Conservation (phyloP, 1,140 invertebrate species). For the Mactra quadrangularis region DNA sequence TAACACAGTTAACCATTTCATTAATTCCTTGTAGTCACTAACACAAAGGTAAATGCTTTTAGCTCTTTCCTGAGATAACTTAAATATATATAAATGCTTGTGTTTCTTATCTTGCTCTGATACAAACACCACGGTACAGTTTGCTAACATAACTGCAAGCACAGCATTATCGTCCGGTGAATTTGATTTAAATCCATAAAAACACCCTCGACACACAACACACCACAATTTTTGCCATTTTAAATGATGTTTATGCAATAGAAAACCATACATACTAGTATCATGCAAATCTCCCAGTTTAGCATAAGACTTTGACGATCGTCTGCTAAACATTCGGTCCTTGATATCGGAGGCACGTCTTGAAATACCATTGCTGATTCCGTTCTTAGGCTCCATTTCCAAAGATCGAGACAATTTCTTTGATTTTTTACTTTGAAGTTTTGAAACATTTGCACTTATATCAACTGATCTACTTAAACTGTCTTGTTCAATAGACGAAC, state of each 20-base stretch:
- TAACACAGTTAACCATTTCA: conserved; percentile 70
- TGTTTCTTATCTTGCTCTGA: conserved; percentile 66
- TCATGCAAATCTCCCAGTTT: conserved; percentile 68
- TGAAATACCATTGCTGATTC: conserved; percentile 62
- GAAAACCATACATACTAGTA: conserved; percentile 64
- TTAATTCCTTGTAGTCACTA: conserved; percentile 67
- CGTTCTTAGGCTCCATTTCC: conserved; percentile 64
- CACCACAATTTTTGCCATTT: conserved; percentile 75
- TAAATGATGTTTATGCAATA: conserved; percentile 68
- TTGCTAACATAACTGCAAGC: conserved; percentile 65
- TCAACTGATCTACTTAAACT: conserved; percentile 29
- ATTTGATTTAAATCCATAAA: conserved; percentile 75
- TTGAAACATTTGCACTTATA: conserved; percentile 25
- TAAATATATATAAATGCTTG: conserved; percentile 71
- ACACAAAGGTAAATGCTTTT: conserved; percentile 72
- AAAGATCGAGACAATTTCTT: conserved; percentile 62
- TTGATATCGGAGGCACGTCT: conserved; percentile 74
- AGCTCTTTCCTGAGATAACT: conserved; percentile 69
- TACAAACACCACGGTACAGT: conserved; percentile 68
- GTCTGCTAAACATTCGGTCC: conserved; percentile 67
- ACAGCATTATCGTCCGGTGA: conserved; percentile 63
- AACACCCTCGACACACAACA: conserved; percentile 71
- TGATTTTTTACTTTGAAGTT: conserved; percentile 18
- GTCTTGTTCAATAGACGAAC: conserved; percentile 13
- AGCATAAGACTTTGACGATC: conserved; percentile 43